phyloP scores from a whole-genome alignment of 1,140 invertebrate genomes.

The Musca domestica region DNA sequence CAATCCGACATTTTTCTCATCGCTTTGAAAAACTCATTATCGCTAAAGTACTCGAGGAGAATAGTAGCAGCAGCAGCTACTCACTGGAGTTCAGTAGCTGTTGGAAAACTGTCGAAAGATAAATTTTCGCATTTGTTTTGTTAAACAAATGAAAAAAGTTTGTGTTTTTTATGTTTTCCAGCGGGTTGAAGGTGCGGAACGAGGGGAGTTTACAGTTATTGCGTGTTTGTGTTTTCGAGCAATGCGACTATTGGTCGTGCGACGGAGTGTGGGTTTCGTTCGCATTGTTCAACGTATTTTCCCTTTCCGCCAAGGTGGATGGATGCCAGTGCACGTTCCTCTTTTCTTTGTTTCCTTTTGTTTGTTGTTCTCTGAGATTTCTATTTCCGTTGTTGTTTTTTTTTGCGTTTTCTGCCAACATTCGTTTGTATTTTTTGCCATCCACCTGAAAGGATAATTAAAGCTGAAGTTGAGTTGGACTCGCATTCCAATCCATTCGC shows the following conservation, averaged over 20 bases:
- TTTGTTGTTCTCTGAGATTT: not conserved
- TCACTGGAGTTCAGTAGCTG: too few species aligned
- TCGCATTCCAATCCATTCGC: not conserved
- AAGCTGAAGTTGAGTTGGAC: not conserved
- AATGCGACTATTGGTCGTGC: too few species aligned
- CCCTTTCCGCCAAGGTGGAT: not conserved
- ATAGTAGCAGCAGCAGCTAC: not conserved
- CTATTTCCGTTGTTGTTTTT: not conserved
- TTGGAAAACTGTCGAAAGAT: not conserved
- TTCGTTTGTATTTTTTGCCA: conserved; percentile 7
- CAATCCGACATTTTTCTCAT: too few species aligned
- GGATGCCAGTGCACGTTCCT: not conserved
- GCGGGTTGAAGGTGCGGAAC: too few species aligned
- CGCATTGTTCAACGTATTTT: too few species aligned
- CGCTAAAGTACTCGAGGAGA: not conserved
- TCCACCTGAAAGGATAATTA: conserved; percentile 4
- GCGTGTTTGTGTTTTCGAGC: too few species aligned
- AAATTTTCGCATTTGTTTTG: not conserved
- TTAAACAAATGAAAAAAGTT: conserved; percentile 2
- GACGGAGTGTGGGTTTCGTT: too few species aligned
- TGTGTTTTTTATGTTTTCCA: not conserved
- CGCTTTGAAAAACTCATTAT: conserved; percentile 10
- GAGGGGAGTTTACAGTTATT: too few species aligned
- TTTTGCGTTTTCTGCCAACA: not conserved
- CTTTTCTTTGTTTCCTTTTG: not conserved